Evolutionary conservation across 53 echinoderm and acorn worm species (phyloP), one percentile per base, ranked within the genome.

Genomic region (Astropecten irregularis): DNA sequence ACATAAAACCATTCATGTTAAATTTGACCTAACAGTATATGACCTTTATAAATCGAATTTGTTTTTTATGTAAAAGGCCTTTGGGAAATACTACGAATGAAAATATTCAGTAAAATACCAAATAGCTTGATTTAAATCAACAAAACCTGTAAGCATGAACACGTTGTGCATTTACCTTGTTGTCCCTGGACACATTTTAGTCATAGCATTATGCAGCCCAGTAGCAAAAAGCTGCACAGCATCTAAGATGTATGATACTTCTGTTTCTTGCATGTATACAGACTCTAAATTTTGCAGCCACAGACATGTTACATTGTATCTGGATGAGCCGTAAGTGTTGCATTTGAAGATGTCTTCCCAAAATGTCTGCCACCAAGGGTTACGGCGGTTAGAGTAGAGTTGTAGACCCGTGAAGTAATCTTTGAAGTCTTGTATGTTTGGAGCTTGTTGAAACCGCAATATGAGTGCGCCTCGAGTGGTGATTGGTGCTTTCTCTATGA

Each of bases 291-390:
- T 46, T n/a, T 20, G 27, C 9, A 8, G 19, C 52, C 74, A 85
- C 0, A 76, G 69, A 32, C 92, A 92, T 14, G 33, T 39, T 0
- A 1, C 48, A 5, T 77, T 82, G 44, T 90, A 93, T 23, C 83
- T 81, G 20, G 76, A 76, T 21, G 48, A 37, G 16, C 77, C 81
- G 25, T 62, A 66, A 1, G 86, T 52, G 34, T 93, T 93, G 54
- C 93, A 96, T 66, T 89, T 44, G 50, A 92, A 92, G 9, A 38
- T 81, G 27, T 96, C 96, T 65, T 84, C 84, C 63, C 87, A 66
- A 29, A 73, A 93, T 25, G 85, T 83, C 49, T 46, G 52, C 91
- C 91, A 96, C 96, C 96, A 96, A 10, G 96, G 96, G 48, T 93
- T 96, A 33, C 91, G 82, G 20, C 56, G 48, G 50, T 93, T 93